A percentile compares a stretch with the other conserved stretches of the same genome.
Conservation (phyloP, 1,140 invertebrate species). For the Eriosoma lanigerum region DNA sequence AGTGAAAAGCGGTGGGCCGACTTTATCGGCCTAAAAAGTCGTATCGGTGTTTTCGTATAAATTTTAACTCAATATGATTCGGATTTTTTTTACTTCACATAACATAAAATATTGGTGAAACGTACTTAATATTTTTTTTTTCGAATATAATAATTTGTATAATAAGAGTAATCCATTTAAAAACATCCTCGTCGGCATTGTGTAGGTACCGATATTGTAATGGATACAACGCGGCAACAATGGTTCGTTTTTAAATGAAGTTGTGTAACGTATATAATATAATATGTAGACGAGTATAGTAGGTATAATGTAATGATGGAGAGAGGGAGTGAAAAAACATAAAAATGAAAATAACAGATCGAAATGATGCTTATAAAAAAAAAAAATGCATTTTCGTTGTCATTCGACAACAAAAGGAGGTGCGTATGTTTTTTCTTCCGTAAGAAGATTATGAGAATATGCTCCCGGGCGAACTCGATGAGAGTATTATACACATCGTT, state of each 20-base stretch:
- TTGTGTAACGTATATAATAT: not conserved
- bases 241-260: conserved; percentile 8
- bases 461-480: not conserved
- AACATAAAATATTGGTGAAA: too few species aligned
- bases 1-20: too few species aligned
- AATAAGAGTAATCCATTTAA: conserved; percentile 21
- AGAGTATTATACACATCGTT: conserved; percentile 17
- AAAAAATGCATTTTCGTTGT: conserved; percentile 42
- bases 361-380: not conserved
- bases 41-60: too few species aligned
- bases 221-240: not conserved
- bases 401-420: conserved; percentile 1
- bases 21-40: too few species aligned
- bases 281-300: too few species aligned
- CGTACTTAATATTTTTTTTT: not conserved
- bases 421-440: conserved; percentile 14
- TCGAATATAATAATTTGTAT: not conserved
- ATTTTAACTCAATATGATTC: too few species aligned
- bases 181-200: not conserved
- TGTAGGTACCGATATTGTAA: not conserved
- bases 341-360: conserved; percentile 10
- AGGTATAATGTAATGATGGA: too few species aligned
- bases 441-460: conserved; percentile 38
- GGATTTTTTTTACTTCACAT: too few species aligned
- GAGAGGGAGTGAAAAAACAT: too few species aligned